Evolutionary conservation across 2,888 invertebrate species (phyloP).

Genomic region (Acrobasis repandana): DNA sequence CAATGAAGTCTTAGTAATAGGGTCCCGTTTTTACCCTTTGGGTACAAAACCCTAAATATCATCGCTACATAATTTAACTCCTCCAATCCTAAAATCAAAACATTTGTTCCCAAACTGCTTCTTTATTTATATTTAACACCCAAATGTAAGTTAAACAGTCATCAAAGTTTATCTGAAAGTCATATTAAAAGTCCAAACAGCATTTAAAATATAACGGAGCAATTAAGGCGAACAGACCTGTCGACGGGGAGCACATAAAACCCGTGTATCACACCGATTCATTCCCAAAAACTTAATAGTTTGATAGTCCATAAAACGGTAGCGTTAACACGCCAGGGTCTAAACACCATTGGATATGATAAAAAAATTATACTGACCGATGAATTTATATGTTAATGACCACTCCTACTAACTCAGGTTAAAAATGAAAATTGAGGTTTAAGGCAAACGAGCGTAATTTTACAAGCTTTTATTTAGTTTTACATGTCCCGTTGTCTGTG

Average conservation of each 20-base stretch:
- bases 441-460: too few relatives aligned
- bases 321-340: slow-evolving; percentile 57
- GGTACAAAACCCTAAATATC: too few relatives aligned
- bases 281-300: slow-evolving; percentile 43
- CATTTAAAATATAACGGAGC: slow-evolving; percentile 24
- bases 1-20: too few relatives aligned
- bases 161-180: slow-evolving; percentile 17
- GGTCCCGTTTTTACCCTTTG: too few relatives aligned
- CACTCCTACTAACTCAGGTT: too few relatives aligned
- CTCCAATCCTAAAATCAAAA: not conserved
- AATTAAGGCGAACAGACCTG: slow-evolving; percentile 39
- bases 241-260: slow-evolving; percentile 39
- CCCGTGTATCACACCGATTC: slow-evolving; percentile 37
- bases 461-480: too few relatives aligned
- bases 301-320: slow-evolving; percentile 75
- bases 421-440: too few relatives aligned
- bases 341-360: slow-evolving; percentile 61
- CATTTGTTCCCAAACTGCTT: not conserved
- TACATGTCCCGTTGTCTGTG: too few relatives aligned
- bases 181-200: slow-evolving; percentile 22
- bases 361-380: slow-evolving; percentile 21
- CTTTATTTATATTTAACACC: slow-evolving; percentile 14
- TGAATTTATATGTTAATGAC: not conserved
- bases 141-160: slow-evolving; percentile 20
- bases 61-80: too few relatives aligned